phyloP scores from a whole-genome alignment of 2,888 invertebrate species.

The Danaus chrysippus region DNA sequence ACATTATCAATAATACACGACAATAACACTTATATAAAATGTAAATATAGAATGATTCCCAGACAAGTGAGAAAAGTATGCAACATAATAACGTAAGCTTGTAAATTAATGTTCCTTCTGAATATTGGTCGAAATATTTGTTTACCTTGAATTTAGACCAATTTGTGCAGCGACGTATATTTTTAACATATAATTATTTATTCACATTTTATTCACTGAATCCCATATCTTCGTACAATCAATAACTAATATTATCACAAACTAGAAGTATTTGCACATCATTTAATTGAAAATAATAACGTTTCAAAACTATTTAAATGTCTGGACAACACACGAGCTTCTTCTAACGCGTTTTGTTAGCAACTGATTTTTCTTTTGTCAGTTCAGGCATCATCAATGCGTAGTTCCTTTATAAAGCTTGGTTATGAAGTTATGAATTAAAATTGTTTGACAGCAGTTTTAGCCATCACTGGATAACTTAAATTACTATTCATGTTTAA shows the following conservation, averaged over 20 bases:
- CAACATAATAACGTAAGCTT: not conserved
- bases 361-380: constrained; percentile 16
- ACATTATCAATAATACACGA: no score
- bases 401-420: constrained; percentile 1
- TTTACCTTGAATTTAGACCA: constrained; percentile 28
- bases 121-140: not conserved
- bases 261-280: no score
- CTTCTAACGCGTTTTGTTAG: constrained; percentile 12
- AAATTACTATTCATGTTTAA: no score
- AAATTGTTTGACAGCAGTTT: constrained; percentile 5
- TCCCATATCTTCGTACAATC: no score
- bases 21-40: no score
- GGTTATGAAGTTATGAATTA: not conserved
- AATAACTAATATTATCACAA: no score
- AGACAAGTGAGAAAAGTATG: no score
- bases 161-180: constrained; percentile 17
- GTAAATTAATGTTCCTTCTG: not conserved
- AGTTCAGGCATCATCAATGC: constrained; percentile 2
- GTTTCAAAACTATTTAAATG: no score
- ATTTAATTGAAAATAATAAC: no score
- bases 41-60: no score
- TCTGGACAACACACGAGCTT: constrained; percentile 9
- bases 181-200: constrained; percentile 14
- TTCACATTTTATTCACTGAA: constrained; percentile 5
- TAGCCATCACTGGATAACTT: no score